phyloP scores from a whole-genome alignment of 2,888 invertebrate species.

The Acleris emargana region DNA sequence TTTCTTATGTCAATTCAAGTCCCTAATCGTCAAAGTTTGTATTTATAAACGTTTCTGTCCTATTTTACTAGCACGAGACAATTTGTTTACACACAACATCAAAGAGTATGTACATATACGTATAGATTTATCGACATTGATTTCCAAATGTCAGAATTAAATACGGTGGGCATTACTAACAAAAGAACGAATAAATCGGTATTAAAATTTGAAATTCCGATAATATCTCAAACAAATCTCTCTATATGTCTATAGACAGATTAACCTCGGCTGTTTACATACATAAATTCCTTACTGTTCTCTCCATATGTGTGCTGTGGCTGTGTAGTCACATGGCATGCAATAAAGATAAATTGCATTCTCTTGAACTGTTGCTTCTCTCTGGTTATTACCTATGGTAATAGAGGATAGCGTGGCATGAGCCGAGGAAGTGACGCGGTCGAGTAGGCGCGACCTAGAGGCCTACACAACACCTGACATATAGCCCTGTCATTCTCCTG shows the following conservation, averaged over 20 bases:
- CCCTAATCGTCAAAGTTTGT: no score
- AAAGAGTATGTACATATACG: no score
- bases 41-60: no score
- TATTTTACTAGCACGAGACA: no score
- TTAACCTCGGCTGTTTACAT: background rate
- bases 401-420: conserved; percentile 11
- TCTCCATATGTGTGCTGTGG: background rate
- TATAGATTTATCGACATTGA: no score
- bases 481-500: conserved; percentile 18
- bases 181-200: background rate
- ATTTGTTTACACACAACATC: no score
- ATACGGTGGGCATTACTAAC: background rate
- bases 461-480: conserved; percentile 24
- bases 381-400: conserved; percentile 1
- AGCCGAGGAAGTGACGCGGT: conserved; percentile 46
- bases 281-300: conserved; percentile 4
- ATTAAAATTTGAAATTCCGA: background rate
- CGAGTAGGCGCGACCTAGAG: conserved; percentile 52
- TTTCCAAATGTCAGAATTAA: background rate
- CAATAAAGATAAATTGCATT: conserved; percentile 5
- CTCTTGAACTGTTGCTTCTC: conserved; percentile 2
- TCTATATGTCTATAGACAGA: background rate
- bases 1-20: no score
- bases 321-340: background rate
- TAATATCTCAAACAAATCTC: background rate